Evolutionary conservation across 2,797 vertebrate genomes (phyloP).

Genomic region (Chelon auratus): DNA sequence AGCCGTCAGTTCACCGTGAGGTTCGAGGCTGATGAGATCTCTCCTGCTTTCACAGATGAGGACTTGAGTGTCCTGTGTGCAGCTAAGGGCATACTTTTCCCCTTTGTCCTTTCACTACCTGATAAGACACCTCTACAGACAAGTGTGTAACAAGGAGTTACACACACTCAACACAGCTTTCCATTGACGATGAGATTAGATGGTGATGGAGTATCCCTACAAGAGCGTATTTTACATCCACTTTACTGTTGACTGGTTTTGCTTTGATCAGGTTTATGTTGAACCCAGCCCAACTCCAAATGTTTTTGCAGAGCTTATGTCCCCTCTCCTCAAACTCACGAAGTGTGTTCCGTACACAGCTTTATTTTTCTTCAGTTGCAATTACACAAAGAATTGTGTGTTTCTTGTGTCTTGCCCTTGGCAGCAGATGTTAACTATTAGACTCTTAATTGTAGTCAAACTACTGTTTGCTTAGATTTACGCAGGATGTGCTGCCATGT

Average conservation of each 20-base stretch:
- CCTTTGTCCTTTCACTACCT: conserved; percentile 88
- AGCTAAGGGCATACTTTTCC: conserved; percentile 87
- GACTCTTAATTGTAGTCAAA: conserved; percentile 70
- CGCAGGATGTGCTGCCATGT: conserved; percentile 65
- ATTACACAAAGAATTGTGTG: conserved; percentile 52
- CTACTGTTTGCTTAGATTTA: conserved; percentile 76
- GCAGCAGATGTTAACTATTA: conserved; percentile 73
- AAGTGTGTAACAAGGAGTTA: conserved; percentile 79
- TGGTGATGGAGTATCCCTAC: conserved; percentile 51
- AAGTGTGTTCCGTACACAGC: conserved; percentile 9
- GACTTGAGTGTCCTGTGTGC: conserved; percentile 84
- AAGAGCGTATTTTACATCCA: conserved; percentile 37
- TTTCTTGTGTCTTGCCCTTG: conserved; percentile 52
- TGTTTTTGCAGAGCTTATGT: conserved; percentile 20
- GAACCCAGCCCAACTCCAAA: neutral
- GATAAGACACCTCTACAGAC: conserved; percentile 78
- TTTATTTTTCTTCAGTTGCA: conserved; percentile 18
- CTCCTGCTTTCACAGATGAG: conserved; percentile 87
- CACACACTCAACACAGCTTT: conserved; percentile 39
- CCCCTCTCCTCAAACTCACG: conserved; percentile 14
- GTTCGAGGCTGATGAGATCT: conserved; percentile 89
- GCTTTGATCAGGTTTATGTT: conserved; percentile 17
- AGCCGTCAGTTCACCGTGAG: conserved; percentile 84
- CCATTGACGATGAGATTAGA: conserved; percentile 62
- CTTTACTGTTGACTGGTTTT: conserved; percentile 46